Evolutionary conservation across 2,797 vertebrate species (phyloP).

Genomic region (Danionella dracula): DNA sequence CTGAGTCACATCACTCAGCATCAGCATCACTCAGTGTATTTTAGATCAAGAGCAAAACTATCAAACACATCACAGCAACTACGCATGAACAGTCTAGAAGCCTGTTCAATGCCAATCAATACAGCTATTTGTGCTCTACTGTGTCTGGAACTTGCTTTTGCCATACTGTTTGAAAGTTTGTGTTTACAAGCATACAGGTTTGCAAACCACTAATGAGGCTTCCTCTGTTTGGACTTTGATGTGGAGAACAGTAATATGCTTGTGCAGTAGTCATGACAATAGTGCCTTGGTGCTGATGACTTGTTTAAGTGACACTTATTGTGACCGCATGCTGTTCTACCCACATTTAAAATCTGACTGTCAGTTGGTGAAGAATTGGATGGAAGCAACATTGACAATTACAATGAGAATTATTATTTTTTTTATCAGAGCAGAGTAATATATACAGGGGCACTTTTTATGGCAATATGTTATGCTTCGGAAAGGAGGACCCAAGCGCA

Average conservation of each 20-base stretch:
- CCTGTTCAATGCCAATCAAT: not conserved
- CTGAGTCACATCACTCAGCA: conserved; percentile 15
- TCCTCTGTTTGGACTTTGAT: not conserved
- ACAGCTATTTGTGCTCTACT: not conserved
- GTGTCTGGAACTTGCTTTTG: not conserved
- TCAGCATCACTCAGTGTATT: too few relatives aligned
- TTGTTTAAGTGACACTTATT: conserved; percentile 5
- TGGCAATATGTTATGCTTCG: too few relatives aligned
- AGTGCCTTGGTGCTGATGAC: not conserved
- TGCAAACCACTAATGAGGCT: not conserved
- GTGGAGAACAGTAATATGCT: conserved; percentile 3
- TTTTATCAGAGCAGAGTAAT: too few relatives aligned
- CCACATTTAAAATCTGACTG: not conserved
- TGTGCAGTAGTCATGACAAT: conserved; percentile 32
- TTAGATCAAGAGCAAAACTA: not conserved
- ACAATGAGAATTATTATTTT: too few relatives aligned
- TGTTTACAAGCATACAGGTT: not conserved
- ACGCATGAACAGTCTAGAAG: not conserved
- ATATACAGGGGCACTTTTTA: too few relatives aligned
- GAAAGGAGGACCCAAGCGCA: too few relatives aligned
- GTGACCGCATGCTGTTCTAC: not conserved
- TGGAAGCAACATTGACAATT: too few relatives aligned
- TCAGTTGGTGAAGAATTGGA: not conserved
- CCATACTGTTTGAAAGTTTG: not conserved
- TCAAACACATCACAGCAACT: not conserved